These are phyloP conservation scores for Potamarius usumacintae DNA, from an alignment of 2,113 vertebrate species.

Conservation along the genomic window DNA sequence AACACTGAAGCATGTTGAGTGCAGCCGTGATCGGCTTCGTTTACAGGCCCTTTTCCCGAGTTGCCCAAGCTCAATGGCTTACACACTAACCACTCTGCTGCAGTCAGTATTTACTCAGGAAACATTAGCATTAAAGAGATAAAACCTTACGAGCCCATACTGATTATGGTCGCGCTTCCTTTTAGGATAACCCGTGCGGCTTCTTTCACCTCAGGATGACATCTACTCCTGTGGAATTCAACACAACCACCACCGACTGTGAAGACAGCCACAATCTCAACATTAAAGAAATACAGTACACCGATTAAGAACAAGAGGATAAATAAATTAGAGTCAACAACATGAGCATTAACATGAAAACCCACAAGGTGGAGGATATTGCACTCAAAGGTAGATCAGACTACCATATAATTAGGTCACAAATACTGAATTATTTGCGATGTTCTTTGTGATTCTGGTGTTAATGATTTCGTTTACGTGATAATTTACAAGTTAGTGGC, in stretches of 20 bases:
- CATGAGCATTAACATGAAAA: not conserved
- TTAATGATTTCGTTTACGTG: no score
- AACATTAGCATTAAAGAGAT: constrained; percentile 34
- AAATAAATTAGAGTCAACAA: not conserved
- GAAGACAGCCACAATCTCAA: not conserved
- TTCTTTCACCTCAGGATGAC: not conserved
- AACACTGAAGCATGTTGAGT: constrained; percentile 44
- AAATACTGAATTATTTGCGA: not conserved
- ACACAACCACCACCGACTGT: not conserved
- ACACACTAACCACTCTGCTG: constrained; percentile 15
- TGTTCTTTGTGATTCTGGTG: not conserved
- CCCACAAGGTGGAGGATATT: not conserved
- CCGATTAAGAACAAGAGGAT: no score
- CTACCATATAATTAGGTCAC: not conserved
- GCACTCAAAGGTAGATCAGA: not conserved
- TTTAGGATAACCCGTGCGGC: not conserved
- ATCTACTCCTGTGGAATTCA: not conserved
- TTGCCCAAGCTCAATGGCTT: constrained; percentile 19
- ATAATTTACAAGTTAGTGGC: not conserved
- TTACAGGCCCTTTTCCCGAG: constrained; percentile 57
- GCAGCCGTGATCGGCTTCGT: constrained; percentile 17
- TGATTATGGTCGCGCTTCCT: constrained; percentile 4
- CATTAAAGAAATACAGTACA: not conserved
- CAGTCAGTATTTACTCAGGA: constrained; percentile 33
- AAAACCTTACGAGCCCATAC: constrained; percentile 6